Evolutionary conservation across 2,113 vertebrate genomes (phyloP).

Genomic region (Pedetes capensis): DNA sequence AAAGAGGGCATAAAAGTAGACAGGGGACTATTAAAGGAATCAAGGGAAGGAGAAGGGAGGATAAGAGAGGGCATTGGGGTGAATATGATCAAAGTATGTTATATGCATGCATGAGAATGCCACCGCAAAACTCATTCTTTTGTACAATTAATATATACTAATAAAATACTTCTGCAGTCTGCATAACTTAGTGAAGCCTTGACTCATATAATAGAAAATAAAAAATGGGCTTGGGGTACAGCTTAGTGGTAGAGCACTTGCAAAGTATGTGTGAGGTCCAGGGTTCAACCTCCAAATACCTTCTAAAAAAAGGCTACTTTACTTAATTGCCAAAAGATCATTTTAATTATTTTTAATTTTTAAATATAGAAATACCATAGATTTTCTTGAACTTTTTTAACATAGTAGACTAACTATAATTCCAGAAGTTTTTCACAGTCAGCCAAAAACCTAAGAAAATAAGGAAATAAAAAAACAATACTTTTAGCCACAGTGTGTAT

Average conservation of each 20-base stretch:
- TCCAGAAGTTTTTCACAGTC: rapidly evolving
- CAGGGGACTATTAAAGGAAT: no score
- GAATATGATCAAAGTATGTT: not conserved
- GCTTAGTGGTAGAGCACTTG: no score
- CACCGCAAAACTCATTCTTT: not conserved
- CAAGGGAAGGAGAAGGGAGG: not conserved
- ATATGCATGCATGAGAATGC: not conserved
- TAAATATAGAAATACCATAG: not conserved
- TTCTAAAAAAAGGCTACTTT: not conserved
- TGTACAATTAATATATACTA: not conserved
- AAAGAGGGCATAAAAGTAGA: not conserved
- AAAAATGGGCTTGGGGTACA: no score
- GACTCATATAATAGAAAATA: no score
- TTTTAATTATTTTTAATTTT: not conserved
- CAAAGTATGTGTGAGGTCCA: no score
- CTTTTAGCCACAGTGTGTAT: slow-evolving; percentile 44
- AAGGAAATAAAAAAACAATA: slow-evolving; percentile 23
- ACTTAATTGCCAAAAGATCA: not conserved
- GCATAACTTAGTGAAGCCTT: no score
- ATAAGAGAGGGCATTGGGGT: not conserved
- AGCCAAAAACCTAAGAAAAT: not conserved
- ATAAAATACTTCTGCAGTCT: not conserved
- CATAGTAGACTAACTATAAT: not conserved
- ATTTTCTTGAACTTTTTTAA: not conserved
- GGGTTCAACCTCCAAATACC: no score